These are phyloP conservation scores for Leptinotarsa lineolata DNA, from an alignment of 1,140 invertebrate species.

Conservation along the genomic window DNA sequence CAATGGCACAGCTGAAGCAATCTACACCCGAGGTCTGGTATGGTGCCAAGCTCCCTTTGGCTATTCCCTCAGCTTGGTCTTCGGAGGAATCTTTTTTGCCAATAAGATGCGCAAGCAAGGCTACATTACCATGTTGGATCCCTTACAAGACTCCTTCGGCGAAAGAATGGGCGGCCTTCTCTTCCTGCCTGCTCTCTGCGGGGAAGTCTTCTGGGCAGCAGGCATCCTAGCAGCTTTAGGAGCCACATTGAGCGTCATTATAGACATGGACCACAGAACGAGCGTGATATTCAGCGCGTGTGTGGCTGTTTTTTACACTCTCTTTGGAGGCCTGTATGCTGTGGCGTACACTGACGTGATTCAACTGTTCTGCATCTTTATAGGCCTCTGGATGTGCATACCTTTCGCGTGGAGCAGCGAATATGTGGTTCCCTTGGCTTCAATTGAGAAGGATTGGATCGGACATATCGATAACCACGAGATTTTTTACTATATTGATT, in stretches of 20 bases:
- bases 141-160: slow-evolving; percentile 94
- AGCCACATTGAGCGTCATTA: slow-evolving; percentile 93
- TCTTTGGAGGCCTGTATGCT: slow-evolving; percentile 96
- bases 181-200: slow-evolving; percentile 94
- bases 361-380: slow-evolving; percentile 97
- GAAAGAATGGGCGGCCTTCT: slow-evolving; percentile 95
- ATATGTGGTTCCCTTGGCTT: slow-evolving; percentile 76
- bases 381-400: slow-evolving; percentile 97
- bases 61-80: slow-evolving; percentile 91
- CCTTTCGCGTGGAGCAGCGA: slow-evolving; percentile 91
- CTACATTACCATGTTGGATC: slow-evolving; percentile 99
- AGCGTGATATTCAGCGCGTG: slow-evolving; percentile 94
- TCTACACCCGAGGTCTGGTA: slow-evolving; percentile 87
- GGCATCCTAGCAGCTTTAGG: slow-evolving; percentile 62
- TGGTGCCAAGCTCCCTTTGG: slow-evolving; percentile 98
- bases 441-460: slow-evolving; percentile 89
- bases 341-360: slow-evolving; percentile 99
- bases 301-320: slow-evolving; percentile 96
- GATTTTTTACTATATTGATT: slow-evolving; percentile 87
- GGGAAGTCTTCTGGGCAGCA: slow-evolving; percentile 68
- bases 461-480: slow-evolving; percentile 74
- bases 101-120: slow-evolving; percentile 96
- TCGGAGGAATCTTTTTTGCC: slow-evolving; percentile 97
- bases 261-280: slow-evolving; percentile 90
- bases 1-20: slow-evolving; percentile 95